phyloP scores from a whole-genome alignment of 1,140 invertebrate species.

The Eupeodes corollae region DNA sequence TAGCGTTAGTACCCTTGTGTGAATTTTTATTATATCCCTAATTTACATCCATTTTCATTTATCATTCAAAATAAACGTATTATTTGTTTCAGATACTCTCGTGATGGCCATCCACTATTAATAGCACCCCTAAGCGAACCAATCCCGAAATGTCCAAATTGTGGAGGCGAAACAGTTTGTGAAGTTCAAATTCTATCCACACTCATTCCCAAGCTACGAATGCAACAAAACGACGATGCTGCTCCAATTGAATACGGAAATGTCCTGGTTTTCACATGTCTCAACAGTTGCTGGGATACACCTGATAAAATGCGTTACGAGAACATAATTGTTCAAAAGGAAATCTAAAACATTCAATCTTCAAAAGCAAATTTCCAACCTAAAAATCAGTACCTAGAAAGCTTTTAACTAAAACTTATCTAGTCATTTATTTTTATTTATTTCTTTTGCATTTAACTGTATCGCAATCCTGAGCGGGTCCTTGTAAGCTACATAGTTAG shows the following conservation, averaged over 20 bases:
- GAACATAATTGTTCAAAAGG: constrained; percentile 62
- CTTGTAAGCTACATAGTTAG: no score
- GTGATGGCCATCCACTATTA: constrained; percentile 52
- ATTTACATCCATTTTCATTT: no score
- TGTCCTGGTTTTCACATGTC: constrained; percentile 67
- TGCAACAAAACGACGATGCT: constrained; percentile 40
- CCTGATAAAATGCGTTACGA: constrained; percentile 57
- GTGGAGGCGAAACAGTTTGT: constrained; percentile 57
- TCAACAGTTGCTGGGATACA: constrained; percentile 69
- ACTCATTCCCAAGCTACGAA: constrained; percentile 55
- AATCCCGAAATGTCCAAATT: constrained; percentile 52
- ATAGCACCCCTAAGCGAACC: constrained; percentile 47
- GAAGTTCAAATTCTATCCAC: constrained; percentile 73
- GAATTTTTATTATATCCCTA: no score
- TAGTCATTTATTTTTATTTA: no score
- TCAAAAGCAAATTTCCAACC: neutral
- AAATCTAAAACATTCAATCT: constrained; percentile 32
- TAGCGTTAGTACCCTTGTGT: no score
- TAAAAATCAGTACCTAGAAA: neutral
- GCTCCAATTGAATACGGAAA: constrained; percentile 66
- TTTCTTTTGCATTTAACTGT: no score
- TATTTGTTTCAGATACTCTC: constrained; percentile 46
- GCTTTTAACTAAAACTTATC: no score
- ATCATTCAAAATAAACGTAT: no score
- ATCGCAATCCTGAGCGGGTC: no score